These are phyloP conservation scores for Diplodus puntazzo DNA, from an alignment of 2,797 vertebrate species.

Conservation along the genomic window DNA sequence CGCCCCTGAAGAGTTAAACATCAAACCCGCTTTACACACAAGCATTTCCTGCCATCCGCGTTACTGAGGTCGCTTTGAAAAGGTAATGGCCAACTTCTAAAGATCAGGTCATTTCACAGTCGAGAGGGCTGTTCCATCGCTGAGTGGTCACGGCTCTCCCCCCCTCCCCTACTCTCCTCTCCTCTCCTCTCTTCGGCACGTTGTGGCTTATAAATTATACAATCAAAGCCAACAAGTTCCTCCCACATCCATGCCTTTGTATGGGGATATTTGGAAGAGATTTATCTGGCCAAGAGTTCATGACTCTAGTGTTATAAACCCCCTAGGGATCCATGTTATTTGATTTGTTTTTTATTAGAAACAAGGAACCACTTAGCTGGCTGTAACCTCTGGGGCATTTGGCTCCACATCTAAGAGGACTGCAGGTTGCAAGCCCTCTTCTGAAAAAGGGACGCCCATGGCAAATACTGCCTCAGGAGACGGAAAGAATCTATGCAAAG, in stretches of 20 bases:
- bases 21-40: constrained; percentile 73
- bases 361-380: constrained; percentile 78
- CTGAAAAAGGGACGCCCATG: constrained; percentile 44
- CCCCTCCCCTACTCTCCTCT: neutral
- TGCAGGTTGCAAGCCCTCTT: constrained; percentile 54
- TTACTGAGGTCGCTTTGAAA: constrained; percentile 54
- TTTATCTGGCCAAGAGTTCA: constrained; percentile 68
- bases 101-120: constrained; percentile 68
- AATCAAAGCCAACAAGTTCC: constrained; percentile 56
- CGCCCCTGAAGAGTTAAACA: constrained; percentile 78
- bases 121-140: constrained; percentile 50
- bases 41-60: constrained; percentile 61
- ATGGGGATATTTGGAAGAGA: constrained; percentile 58
- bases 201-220: constrained; percentile 59
- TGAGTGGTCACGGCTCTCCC: constrained; percentile 37
- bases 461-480: constrained; percentile 56
- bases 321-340: constrained; percentile 72
- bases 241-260: constrained; percentile 57
- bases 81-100: constrained; percentile 67
- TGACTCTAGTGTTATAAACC: constrained; percentile 69
- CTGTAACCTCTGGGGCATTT: constrained; percentile 76
- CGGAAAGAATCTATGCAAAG: constrained; percentile 43
- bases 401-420: constrained; percentile 72
- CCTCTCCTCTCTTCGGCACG: neutral
- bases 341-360: constrained; percentile 80